Evolutionary conservation across 2,888 invertebrate genomes (phyloP).

Genomic region (Amiota mariae): DNA sequence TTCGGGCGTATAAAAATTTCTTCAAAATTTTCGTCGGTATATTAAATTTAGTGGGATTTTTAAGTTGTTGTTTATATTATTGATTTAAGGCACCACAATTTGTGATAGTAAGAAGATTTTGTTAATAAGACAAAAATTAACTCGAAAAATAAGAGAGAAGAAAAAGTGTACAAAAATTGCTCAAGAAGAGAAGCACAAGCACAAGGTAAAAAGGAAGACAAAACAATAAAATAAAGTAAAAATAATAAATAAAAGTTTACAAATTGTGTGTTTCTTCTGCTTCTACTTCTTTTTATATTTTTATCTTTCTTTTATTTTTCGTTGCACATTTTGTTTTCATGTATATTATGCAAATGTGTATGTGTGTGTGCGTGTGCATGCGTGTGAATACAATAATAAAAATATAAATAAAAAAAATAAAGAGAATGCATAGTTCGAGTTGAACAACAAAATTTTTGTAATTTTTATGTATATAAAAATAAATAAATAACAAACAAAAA

Average conservation of each 20-base stretch:
- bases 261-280: constrained; percentile 27
- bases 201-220: not conserved
- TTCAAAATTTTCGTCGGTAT: too few species aligned
- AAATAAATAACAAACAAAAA: not conserved
- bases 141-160: not conserved
- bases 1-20: too few species aligned
- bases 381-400: constrained; percentile 38
- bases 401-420: constrained; percentile 8
- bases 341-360: constrained; percentile 19
- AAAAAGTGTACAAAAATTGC: too few species aligned
- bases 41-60: too few species aligned
- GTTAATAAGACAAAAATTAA: too few species aligned
- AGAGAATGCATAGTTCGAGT: not conserved
- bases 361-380: constrained; percentile 36
- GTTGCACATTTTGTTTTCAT: constrained; percentile 34
- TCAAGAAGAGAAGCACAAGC: not conserved
- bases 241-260: not conserved
- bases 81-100: too few species aligned
- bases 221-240: not conserved
- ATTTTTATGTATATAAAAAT: constrained; percentile 1
- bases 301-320: constrained; percentile 46
- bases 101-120: too few species aligned
- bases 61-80: too few species aligned
- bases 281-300: constrained; percentile 31
- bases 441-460: not conserved